These are phyloP conservation scores for Troides helena DNA, from an alignment of 2,888 invertebrate genomes.

Conservation along the genomic window DNA sequence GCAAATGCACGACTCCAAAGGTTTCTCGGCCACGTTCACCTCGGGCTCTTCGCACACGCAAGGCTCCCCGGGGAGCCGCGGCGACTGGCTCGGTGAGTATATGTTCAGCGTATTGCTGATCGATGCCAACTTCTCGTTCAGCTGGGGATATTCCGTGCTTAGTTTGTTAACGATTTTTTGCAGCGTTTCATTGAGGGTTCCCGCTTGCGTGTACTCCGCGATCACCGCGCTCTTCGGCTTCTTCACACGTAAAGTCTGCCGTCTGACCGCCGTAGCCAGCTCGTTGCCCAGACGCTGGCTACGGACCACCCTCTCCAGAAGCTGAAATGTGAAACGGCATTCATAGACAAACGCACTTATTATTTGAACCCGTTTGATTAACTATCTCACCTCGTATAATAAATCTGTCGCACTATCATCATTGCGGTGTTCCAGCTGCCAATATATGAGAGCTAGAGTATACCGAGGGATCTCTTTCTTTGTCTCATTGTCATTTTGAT, in stretches of 20 bases:
- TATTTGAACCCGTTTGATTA: too few species aligned
- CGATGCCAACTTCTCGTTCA: constrained; percentile 56
- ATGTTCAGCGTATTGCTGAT: constrained; percentile 77
- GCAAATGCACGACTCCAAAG: constrained; percentile 32
- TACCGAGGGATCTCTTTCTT: too few species aligned
- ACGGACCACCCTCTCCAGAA: constrained; percentile 81
- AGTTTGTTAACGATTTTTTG: constrained; percentile 80
- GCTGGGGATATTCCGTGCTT: constrained; percentile 81
- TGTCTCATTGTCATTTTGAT: too few species aligned
- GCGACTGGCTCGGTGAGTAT: constrained; percentile 51
- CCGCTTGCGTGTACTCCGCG: constrained; percentile 80
- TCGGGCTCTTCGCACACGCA: constrained; percentile 29
- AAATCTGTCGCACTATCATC: too few species aligned
- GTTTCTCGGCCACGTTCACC: constrained; percentile 51
- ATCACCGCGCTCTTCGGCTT: constrained; percentile 74
- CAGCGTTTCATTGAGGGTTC: constrained; percentile 79
- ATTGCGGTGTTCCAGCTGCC: too few species aligned
- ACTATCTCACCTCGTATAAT: too few species aligned
- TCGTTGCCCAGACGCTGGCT: constrained; percentile 85
- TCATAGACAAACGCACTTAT: too few species aligned
- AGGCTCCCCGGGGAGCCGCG: constrained; percentile 46
- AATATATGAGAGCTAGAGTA: too few species aligned
- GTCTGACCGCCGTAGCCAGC: constrained; percentile 73
- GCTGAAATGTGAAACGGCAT: constrained; percentile 43
- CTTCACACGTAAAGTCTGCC: constrained; percentile 56